A percentile compares a stretch with the other conserved stretches of the same genome.
phyloP scores from a whole-genome alignment of 2,113 vertebrate species.

The Corythaixoides concolor region DNA sequence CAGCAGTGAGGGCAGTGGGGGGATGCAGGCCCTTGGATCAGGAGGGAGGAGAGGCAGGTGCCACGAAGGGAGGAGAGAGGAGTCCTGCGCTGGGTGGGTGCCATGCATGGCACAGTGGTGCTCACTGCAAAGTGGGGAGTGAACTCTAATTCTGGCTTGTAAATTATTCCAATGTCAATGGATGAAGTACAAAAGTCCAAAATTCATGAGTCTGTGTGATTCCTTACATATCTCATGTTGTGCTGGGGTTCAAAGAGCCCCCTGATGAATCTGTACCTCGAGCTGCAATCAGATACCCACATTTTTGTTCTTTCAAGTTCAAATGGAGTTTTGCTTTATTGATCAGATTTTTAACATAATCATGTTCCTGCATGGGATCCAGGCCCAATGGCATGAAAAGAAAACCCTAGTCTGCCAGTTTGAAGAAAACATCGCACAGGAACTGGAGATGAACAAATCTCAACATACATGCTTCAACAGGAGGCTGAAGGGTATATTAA shows the following conservation, averaged over 20 bases:
- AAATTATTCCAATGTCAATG: not conserved
- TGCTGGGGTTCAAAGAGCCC: not conserved
- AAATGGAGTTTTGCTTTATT: not conserved
- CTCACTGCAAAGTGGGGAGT: fast-evolving
- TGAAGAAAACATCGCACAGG: not conserved
- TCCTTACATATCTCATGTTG: not conserved
- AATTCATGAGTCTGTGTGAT: not conserved
- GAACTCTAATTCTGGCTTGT: not conserved
- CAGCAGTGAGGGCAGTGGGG: not conserved
- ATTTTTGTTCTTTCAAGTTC: not conserved
- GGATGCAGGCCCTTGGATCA: fast-evolving
- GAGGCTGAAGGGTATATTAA: not conserved
- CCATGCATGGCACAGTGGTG: fast-evolving
- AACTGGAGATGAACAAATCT: not conserved
- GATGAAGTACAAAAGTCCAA: not conserved
- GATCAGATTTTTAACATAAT: not conserved
- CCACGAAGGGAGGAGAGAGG: fast-evolving
- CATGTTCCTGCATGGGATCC: not conserved
- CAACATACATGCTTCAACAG: not conserved
- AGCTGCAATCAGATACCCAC: not conserved
- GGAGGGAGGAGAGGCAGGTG: fast-evolving
- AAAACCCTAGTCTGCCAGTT: not conserved
- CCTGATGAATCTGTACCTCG: fast-evolving
- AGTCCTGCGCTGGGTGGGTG: fast-evolving
- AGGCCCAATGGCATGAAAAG: not conserved